Evolutionary conservation across 2,888 invertebrate genomes (phyloP).

Genomic region (Drosophila villosipedis): DNA sequence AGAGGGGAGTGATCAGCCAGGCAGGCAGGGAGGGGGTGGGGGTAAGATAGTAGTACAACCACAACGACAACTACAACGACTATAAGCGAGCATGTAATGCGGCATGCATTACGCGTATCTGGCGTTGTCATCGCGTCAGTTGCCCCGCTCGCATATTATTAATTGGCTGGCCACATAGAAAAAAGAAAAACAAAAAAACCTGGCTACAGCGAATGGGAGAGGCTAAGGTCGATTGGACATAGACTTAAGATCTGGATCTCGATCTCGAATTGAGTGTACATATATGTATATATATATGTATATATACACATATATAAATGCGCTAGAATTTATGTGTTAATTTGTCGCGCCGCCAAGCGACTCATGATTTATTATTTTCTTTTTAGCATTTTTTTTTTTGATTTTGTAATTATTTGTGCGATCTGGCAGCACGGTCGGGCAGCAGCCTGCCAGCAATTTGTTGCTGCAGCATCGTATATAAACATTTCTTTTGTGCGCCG

Average conservation of each 20-base stretch:
- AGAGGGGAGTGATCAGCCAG: background rate
- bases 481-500: conserved; percentile 69
- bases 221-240: conserved; percentile 1
- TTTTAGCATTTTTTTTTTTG: background rate
- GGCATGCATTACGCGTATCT: conserved; percentile 79
- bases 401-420: conserved; percentile 33
- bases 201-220: background rate
- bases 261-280: conserved; percentile 6
- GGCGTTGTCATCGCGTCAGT: conserved; percentile 79
- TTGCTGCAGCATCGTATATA: conserved; percentile 64
- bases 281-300: background rate
- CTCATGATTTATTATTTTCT: conserved; percentile 70
- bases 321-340: conserved; percentile 80
- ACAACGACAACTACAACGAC: conserved; percentile 5
- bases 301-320: conserved; percentile 40
- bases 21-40: too few relatives aligned
- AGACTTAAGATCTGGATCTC: conserved; percentile 9
- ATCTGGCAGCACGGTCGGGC: conserved; percentile 24
- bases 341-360: conserved; percentile 70
- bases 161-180: conserved; percentile 67
- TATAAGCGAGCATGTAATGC: conserved; percentile 69
- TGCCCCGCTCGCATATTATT: conserved; percentile 80
- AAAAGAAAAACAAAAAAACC: background rate
- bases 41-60: background rate
- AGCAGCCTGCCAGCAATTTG: conserved; percentile 60